Percentiles rank a stretch among this genome's conserved stretches.
Evolutionary conservation across 2,888 invertebrate species (phyloP).

Genomic region (Schizotus pectinicornis): DNA sequence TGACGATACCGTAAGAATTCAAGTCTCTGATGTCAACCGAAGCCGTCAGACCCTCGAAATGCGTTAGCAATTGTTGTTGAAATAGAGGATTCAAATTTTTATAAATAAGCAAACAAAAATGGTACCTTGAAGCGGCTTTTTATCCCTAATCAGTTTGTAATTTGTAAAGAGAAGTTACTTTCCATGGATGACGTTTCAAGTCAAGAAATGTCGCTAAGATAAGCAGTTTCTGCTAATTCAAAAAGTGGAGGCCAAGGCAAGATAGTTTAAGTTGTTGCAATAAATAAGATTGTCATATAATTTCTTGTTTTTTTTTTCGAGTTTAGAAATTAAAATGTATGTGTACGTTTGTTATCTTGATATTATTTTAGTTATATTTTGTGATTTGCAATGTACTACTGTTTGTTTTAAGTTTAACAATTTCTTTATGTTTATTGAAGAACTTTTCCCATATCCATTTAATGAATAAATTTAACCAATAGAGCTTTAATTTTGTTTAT

Average conservation of each 20-base stretch:
- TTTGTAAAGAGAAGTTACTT: constrained; percentile 40
- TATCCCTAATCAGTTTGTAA: constrained; percentile 32
- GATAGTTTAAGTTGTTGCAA: constrained; percentile 29
- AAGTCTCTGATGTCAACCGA: constrained; percentile 36
- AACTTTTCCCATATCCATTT: too few relatives aligned
- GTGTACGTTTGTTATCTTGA: too few relatives aligned
- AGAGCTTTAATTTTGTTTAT: too few relatives aligned
- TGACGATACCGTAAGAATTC: constrained; percentile 35
- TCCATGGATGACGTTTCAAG: constrained; percentile 33
- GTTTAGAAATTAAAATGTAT: too few relatives aligned
- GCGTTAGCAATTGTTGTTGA: constrained; percentile 37
- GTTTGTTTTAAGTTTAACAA: too few relatives aligned
- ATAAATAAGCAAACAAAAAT: constrained; percentile 36
- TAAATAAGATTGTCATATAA: neutral
- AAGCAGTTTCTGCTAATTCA: constrained; percentile 33
- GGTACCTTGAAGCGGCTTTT: constrained; percentile 28
- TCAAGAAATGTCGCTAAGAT: constrained; percentile 37
- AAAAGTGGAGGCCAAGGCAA: constrained; percentile 36
- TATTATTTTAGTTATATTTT: too few relatives aligned
- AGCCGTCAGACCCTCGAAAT: constrained; percentile 38
- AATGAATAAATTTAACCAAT: too few relatives aligned
- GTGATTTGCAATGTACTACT: too few relatives aligned
- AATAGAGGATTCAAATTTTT: constrained; percentile 38
- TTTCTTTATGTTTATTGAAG: too few relatives aligned
- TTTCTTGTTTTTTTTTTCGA: too few relatives aligned